Evolutionary conservation across 1,140 invertebrate species (phyloP), one percentile per base, ranked within the genome.

Genomic region (Acromyrmex echinatior): DNA sequence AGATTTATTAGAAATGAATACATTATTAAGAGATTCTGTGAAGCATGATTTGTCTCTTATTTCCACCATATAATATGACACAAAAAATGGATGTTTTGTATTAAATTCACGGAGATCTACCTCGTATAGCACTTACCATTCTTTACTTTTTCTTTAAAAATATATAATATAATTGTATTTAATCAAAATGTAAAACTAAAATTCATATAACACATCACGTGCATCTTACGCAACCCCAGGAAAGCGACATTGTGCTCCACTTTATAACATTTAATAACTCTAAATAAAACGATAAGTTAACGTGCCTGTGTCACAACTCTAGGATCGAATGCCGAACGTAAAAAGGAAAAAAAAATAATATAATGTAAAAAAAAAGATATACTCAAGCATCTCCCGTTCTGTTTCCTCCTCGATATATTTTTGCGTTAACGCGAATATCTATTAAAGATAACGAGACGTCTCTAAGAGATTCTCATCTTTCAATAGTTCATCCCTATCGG

Each of bases 401-500:
- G 18, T 76, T 76, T 76, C 25, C 58, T 68, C 39, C 58, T 84
- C 18, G 28, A 63, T 62, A 51, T 6, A 51, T 25, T 70, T 82
- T 25, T 6, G 58, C 25, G 4, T 71, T 62, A 49, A 70, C 21
- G 45, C 45, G 62, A n/a, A n/a, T 66, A 28, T 73, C 21, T 62
- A 49, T 60, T 58, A 25, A 82, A n/a, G 28, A 51, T 31, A 49
- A 81, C 25, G 31, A 62, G 53, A 62, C 3, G 68, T 80, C 51
- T 81, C 18, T 77, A 89, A 70, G 56, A 87, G 66, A 80, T 51
- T 63, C 56, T 66, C 58, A 65, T 86, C 77, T 79, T 79, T 86
- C 74, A 76, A 80, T 65, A 87, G 58, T 90, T 87, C 60, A 89
- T 86, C 71, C 78, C 66, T 56, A 65, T 86, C 78, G 90, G 87